Evolutionary conservation across 2,797 vertebrate genomes (phyloP).

Genomic region (Erithacus rubecula): DNA sequence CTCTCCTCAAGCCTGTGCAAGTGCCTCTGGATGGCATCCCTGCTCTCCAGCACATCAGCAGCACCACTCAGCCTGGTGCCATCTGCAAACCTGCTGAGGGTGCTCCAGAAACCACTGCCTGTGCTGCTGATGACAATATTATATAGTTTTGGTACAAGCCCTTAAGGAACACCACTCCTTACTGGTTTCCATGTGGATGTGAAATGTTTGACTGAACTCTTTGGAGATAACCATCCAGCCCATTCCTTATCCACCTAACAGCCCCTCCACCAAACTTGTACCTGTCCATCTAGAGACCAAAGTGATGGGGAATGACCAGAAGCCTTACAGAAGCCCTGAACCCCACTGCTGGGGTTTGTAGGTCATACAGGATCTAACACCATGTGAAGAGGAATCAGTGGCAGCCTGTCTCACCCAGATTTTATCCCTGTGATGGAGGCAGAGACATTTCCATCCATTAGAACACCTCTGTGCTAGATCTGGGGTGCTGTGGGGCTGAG

Average conservation of each 20-base stretch:
- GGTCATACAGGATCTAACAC: not conserved
- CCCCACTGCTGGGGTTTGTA: not conserved
- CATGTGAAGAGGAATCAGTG: not conserved
- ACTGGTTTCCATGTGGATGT: not conserved
- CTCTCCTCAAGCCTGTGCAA: not conserved
- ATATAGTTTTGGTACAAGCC: not conserved
- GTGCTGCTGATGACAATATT: not conserved
- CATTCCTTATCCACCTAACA: not conserved
- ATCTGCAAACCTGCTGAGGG: not conserved
- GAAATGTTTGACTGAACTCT: not conserved
- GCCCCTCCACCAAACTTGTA: not conserved
- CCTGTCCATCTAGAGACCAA: not conserved
- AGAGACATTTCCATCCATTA: not conserved
- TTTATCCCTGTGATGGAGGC: fast-evolving
- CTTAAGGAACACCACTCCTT: not conserved
- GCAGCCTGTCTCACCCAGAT: not conserved
- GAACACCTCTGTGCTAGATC: fast-evolving
- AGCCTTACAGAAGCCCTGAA: not conserved
- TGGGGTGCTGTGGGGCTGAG: not conserved
- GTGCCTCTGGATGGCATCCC: not conserved
- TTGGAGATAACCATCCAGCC: not conserved
- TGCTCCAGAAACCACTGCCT: not conserved
- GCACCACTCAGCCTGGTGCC: not conserved
- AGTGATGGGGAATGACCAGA: not conserved
- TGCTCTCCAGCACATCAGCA: not conserved